These are phyloP conservation scores for Drosophila macrospina DNA, from an alignment of 2,888 invertebrate genomes.

Conservation along the genomic window DNA sequence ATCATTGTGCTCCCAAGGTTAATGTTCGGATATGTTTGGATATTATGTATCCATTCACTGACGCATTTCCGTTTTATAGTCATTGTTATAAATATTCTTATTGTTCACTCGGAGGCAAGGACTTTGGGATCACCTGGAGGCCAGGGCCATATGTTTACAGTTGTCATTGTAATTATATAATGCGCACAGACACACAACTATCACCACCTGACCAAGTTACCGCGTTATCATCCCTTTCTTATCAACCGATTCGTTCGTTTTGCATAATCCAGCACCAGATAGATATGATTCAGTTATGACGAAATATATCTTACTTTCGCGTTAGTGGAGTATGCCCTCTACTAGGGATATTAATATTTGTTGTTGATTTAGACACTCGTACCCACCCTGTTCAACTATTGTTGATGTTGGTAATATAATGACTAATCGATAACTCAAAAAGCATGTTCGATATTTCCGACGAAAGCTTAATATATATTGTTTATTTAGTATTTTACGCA, in stretches of 20 bases:
- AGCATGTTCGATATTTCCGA: background rate
- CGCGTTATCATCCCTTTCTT: slow-evolving; percentile 34
- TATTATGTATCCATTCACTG: slow-evolving; percentile 27
- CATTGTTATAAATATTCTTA: slow-evolving; percentile 30
- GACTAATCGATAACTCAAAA: slow-evolving; percentile 32
- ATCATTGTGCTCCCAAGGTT: slow-evolving; percentile 48
- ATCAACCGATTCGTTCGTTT: slow-evolving; percentile 16
- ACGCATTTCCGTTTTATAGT: slow-evolving; percentile 1
- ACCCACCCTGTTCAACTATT: slow-evolving; percentile 52
- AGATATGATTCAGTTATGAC: slow-evolving; percentile 18
- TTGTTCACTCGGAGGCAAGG: slow-evolving; percentile 27
- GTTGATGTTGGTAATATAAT: slow-evolving; percentile 43
- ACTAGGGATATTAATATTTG: slow-evolving; percentile 46
- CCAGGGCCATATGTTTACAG: slow-evolving; percentile 45
- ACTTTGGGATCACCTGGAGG: slow-evolving; percentile 29
- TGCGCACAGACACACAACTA: slow-evolving; percentile 49
- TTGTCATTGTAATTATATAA: slow-evolving; percentile 67
- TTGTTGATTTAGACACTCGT: slow-evolving; percentile 47
- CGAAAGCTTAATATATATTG: background rate
- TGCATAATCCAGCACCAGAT: slow-evolving; percentile 15
- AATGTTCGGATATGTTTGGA: slow-evolving; percentile 23
- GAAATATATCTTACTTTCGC: slow-evolving; percentile 48
- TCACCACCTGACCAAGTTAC: slow-evolving; percentile 55
- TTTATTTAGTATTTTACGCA: background rate
- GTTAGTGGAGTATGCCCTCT: slow-evolving; percentile 26